Conservation (phyloP, 2,888 invertebrate species). For the Zelleria hepariella region DNA sequence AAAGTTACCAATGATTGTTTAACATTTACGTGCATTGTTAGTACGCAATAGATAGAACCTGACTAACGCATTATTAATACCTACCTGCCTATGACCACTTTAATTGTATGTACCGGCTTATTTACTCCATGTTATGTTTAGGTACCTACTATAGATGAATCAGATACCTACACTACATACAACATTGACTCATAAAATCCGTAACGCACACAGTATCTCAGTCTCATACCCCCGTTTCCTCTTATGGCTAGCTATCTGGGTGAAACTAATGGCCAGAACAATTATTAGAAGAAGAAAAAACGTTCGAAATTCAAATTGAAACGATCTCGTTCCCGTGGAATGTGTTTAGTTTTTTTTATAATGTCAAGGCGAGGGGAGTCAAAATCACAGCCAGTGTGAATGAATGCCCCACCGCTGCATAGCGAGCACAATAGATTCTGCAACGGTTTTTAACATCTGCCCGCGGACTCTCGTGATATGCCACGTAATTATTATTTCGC, state of each 20-base stretch:
- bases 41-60: not conserved
- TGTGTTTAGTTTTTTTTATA: conserved; percentile 7
- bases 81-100: not conserved
- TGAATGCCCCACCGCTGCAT: conserved; percentile 40
- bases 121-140: not conserved
- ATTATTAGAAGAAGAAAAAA: not conserved
- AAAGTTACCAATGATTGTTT: not conserved
- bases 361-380: conserved; percentile 42
- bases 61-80: not conserved
- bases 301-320: not conserved
- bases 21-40: not conserved
- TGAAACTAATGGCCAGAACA: not conserved
- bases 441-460: conserved; percentile 71
- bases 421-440: conserved; percentile 48
- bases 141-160: not conserved
- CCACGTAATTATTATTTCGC: conserved; percentile 29
- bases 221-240: not conserved
- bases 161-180: no score
- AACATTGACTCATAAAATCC: not conserved
- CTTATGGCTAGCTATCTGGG: not conserved
- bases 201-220: not conserved
- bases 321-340: not conserved
- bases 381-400: conserved; percentile 38
- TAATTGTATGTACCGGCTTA: not conserved
- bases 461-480: conserved; percentile 23